Percentiles rank a stretch among this genome's conserved stretches.
Conservation (phyloP, 2,113 vertebrate species). For the Sisor rabdophorus region DNA sequence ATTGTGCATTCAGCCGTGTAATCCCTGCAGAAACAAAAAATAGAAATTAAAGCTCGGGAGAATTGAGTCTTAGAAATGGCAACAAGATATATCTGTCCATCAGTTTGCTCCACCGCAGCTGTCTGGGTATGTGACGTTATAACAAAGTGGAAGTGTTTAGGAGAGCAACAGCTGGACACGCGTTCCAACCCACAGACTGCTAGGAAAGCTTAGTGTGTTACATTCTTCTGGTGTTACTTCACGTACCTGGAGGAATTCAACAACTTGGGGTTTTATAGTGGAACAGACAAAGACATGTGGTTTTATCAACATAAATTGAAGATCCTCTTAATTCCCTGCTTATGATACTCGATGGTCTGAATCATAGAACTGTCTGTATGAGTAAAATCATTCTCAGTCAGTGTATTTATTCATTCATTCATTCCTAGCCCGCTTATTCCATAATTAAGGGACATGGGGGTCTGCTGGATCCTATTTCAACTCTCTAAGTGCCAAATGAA, state of each 20-base stretch:
- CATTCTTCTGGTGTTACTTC: slow-evolving; percentile 1
- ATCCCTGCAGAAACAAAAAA: neutral
- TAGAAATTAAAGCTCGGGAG: neutral
- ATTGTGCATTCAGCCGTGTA: neutral
- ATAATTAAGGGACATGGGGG: too few relatives aligned
- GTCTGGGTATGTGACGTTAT: slow-evolving; percentile 13
- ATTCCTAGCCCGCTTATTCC: too few relatives aligned
- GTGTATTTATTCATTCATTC: too few relatives aligned
- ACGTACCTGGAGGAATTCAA: neutral
- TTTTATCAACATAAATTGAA: neutral
- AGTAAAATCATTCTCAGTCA: too few relatives aligned
- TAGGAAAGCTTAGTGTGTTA: neutral
- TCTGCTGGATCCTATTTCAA: too few relatives aligned
- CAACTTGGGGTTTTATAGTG: neutral
- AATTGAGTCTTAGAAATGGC: neutral
- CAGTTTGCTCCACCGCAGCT: slow-evolving; percentile 16
- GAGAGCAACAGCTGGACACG: slow-evolving; percentile 13
- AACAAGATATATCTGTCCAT: too few relatives aligned
- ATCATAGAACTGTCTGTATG: slow-evolving; percentile 3
- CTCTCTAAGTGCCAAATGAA: too few relatives aligned
- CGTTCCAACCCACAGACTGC: neutral
- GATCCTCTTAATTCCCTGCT: neutral
- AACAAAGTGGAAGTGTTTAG: slow-evolving; percentile 8
- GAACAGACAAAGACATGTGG: neutral
- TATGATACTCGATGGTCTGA: neutral